Evolutionary conservation across 2,888 invertebrate genomes (phyloP).

Genomic region (Drosophila anceps): DNA sequence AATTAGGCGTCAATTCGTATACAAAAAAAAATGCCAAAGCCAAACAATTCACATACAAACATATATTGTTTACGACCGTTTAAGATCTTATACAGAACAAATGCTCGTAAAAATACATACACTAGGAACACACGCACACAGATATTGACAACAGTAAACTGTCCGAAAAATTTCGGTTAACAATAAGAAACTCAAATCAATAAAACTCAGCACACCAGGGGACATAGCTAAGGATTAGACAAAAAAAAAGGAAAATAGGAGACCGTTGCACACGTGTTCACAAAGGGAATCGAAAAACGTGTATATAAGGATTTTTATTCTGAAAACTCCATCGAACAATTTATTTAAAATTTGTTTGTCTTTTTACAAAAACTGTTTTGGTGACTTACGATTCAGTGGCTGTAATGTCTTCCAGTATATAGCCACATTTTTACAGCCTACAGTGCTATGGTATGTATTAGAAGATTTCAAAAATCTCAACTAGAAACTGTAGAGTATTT

Average conservation of each 20-base stretch:
- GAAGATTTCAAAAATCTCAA: too few species aligned
- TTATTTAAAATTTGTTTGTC: slow-evolving; percentile 52
- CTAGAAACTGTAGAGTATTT: too few species aligned
- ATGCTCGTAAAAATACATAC: not conserved
- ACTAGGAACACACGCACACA: slow-evolving; percentile 21
- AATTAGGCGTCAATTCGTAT: not conserved
- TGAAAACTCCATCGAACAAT: slow-evolving; percentile 56
- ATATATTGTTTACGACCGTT: not conserved
- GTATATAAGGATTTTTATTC: slow-evolving; percentile 32
- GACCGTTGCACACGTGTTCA: slow-evolving; percentile 76
- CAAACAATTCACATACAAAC: not conserved
- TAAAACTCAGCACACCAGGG: slow-evolving; percentile 74
- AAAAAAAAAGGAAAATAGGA: slow-evolving; percentile 31
- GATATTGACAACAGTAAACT: slow-evolving; percentile 4
- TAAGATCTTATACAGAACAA: not conserved
- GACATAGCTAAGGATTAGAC: slow-evolving; percentile 59
- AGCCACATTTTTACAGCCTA: too few species aligned
- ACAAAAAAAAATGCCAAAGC: not conserved
- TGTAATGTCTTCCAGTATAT: not conserved
- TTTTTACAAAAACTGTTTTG: slow-evolving; percentile 27
- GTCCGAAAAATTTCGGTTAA: slow-evolving; percentile 36
- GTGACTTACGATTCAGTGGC: slow-evolving; percentile 6
- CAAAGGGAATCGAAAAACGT: slow-evolving; percentile 71
- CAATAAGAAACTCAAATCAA: slow-evolving; percentile 72
- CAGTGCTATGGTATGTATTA: too few species aligned